A percentile compares a stretch with the other conserved stretches of the same genome.
phyloP scores from a whole-genome alignment of 2,888 invertebrate genomes.

The Platycheirus albimanus region DNA sequence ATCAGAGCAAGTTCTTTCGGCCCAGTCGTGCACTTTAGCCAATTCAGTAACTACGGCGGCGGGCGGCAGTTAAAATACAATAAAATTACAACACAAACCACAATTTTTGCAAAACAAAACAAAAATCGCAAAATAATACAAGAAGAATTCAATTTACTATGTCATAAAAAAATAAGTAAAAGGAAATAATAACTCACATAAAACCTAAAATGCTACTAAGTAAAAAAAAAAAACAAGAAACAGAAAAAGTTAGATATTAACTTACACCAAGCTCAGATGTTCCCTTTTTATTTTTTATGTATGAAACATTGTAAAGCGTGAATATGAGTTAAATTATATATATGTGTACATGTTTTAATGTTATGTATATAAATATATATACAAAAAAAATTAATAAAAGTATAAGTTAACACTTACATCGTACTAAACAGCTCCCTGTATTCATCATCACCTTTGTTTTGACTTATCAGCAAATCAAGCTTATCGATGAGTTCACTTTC shows the following conservation, averaged over 20 bases:
- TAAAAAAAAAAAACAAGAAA: conserved; percentile 30
- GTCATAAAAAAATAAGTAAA: too few species aligned
- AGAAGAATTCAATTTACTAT: too few species aligned
- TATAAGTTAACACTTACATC: conserved; percentile 90
- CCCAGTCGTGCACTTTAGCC: too few species aligned
- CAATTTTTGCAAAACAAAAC: too few species aligned
- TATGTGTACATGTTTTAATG: conserved; percentile 63
- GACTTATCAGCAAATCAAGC: conserved; percentile 94
- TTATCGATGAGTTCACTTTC: conserved; percentile 97
- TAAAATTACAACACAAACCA: too few species aligned
- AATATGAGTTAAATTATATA: conserved; percentile 65
- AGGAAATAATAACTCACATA: not conserved
- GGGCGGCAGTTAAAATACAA: too few species aligned
- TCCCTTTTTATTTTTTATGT: conserved; percentile 86
- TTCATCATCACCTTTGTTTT: conserved; percentile 97
- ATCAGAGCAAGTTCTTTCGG: too few species aligned
- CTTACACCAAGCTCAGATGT: conserved; percentile 96
- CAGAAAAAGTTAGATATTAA: conserved; percentile 81
- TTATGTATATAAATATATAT: conserved; percentile 41
- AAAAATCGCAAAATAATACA: too few species aligned
- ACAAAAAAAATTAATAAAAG: conserved; percentile 34
- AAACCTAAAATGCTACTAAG: conserved; percentile 20
- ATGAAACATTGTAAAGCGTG: conserved; percentile 74
- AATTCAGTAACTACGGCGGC: too few species aligned
- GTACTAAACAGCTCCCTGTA: conserved; percentile 96